Percentiles rank a stretch among this genome's conserved stretches.
Evolutionary conservation across 2,888 invertebrate genomes (phyloP).

Genomic region (Bruchidius siliquastri): DNA sequence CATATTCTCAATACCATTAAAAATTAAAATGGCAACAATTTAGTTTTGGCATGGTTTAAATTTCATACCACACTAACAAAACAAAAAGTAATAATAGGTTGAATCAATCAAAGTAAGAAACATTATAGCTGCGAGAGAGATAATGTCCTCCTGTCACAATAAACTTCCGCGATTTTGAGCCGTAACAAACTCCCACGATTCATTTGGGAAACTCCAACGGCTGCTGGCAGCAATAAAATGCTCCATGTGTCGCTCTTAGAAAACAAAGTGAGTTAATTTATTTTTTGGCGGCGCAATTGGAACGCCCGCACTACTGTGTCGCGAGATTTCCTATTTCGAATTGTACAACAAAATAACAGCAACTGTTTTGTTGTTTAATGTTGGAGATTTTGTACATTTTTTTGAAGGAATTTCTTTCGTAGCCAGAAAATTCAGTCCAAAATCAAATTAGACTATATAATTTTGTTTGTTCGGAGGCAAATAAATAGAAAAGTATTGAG

Average conservation of each 20-base stretch:
- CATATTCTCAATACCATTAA: no score
- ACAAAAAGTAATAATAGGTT: not conserved
- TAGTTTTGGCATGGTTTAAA: no score
- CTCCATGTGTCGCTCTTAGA: not conserved
- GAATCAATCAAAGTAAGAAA: not conserved
- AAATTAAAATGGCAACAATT: no score
- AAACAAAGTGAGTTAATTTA: not conserved
- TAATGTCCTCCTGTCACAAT: not conserved
- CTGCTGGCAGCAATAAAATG: not conserved
- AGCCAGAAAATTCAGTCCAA: no score
- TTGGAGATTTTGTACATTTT: no score
- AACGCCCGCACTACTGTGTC: not conserved
- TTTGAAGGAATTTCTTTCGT: no score
- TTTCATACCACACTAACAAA: no score
- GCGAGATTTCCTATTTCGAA: not conserved
- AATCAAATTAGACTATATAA: no score
- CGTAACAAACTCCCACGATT: not conserved
- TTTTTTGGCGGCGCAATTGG: not conserved
- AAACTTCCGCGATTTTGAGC: not conserved
- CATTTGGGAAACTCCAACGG: not conserved
- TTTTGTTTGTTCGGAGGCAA: no score
- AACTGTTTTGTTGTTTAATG: not conserved
- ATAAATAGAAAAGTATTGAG: no score
- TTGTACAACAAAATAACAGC: not conserved
- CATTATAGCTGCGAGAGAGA: not conserved